A percentile compares a stretch with the other conserved stretches of the same genome.
phyloP scores from a whole-genome alignment of 2,888 invertebrate genomes.

The Lottia scabra region DNA sequence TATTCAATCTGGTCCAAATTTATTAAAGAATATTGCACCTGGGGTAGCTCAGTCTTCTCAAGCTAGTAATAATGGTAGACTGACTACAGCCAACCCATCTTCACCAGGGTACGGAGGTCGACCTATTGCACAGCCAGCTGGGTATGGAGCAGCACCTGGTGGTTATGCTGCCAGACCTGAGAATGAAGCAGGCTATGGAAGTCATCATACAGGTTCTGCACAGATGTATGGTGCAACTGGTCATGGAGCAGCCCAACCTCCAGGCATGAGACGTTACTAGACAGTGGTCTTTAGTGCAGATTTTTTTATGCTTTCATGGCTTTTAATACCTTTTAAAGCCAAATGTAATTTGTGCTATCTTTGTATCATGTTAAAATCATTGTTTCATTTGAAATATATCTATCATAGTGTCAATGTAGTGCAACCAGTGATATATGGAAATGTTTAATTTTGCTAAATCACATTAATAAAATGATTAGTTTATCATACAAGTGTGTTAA shows the following conservation, averaged over 20 bases:
- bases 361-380: no score
- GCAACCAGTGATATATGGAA: no score
- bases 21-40: conserved; percentile 63
- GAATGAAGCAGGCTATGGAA: neutral
- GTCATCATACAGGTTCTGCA: neutral
- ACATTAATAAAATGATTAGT: no score
- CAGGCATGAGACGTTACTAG: neutral
- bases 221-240: neutral
- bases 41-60: conserved; percentile 13
- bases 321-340: no score
- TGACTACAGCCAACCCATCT: neutral
- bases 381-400: no score
- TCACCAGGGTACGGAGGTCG: neutral
- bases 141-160: neutral
- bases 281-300: no score
- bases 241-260: neutral
- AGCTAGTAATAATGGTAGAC: neutral
- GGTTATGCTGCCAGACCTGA: neutral
- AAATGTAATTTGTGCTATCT: no score
- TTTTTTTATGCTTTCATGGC: no score
- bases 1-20: conserved; percentile 68
- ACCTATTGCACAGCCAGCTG: neutral
- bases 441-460: no score
- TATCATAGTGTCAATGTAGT: no score
- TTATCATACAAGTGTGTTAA: no score